Evolutionary conservation across 2,113 vertebrate species (phyloP), one percentile per base, ranked within the genome.

Genomic region (Tupaia tana): DNA sequence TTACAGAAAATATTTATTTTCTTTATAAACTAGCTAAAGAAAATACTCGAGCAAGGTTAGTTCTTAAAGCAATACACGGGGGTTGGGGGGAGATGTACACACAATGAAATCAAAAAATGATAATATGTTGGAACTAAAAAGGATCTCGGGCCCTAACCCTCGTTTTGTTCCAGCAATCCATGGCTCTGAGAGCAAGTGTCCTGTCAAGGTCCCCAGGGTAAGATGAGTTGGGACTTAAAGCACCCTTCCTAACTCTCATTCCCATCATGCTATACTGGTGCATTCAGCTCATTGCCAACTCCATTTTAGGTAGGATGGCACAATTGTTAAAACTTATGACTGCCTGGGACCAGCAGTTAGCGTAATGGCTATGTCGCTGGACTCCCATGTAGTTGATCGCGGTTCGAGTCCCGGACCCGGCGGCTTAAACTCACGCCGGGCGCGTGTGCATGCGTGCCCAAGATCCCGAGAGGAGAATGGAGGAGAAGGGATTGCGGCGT

Each of bases 11-110:
- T 91, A 82, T 19, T 63, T 67, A 31, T 80, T 69, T 59, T 59
- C 14, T 84, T 96, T 77, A 89, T 43, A 93, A 95, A 93, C 94
- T 6, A 97, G 43, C 92, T 92, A 96, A 96, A 97, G 93, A 52
- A 93, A 93, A 95, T 19, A 91, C 61, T 71, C 92, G 82, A 75
- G 95, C 82, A 88, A 87, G 83, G 59, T 89, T 73, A 83, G 92
- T 71, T 79, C 67, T 80, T 92, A 91, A 86, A 96, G 75, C 69
- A 82, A 89, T 18, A 96, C 90, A 84, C 22, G 29, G 88, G 56
- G 43, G 43, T 3, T 43, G 43, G 43, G 43, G 43, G 43, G 12
- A 89, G 69, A 83, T 43, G 24, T 95, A 54, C 80, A 88, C 73
- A 74, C 85, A 70, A 89, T 88, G 86, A 92, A 95, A 83, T 70